Conservation (phyloP, 1,140 invertebrate genomes). For the Scaptomyza pallida region DNA sequence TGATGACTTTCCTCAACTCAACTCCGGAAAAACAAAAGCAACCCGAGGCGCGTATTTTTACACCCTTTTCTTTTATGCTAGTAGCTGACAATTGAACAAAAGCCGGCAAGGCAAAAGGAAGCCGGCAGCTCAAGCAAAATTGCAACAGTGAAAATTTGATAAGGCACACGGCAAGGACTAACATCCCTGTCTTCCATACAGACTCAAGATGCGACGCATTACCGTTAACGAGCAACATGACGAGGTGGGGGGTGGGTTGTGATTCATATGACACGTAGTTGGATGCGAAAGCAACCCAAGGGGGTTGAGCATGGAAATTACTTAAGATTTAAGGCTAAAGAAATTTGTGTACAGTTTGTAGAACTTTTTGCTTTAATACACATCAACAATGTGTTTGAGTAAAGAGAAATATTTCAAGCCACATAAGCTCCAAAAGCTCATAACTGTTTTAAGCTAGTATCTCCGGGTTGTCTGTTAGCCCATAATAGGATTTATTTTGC, state of each 20-base stretch:
- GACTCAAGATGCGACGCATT: constrained; percentile 1
- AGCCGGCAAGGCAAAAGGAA: not conserved
- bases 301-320: not conserved
- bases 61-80: constrained; percentile 9
- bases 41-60: constrained; percentile 19
- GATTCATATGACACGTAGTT: not conserved
- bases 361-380: too few species aligned
- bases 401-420: not conserved
- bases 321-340: not conserved
- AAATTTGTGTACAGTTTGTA: too few species aligned
- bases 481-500: constrained; percentile 39
- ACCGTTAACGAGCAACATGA: constrained; percentile 16
- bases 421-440: not conserved
- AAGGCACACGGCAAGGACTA: constrained; percentile 25
- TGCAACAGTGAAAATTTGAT: constrained; percentile 46
- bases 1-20: not conserved
- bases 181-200: not conserved
- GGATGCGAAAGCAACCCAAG: not conserved
- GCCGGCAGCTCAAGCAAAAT: constrained; percentile 15
- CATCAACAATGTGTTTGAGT: too few species aligned
- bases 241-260: too few species aligned
- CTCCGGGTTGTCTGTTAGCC: constrained; percentile 5
- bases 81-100: constrained; percentile 1
- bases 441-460: constrained; percentile 4
- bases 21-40: not conserved